Evolutionary conservation across 2,888 invertebrate species (phyloP).

Genomic region (Andricus quercusramuli): DNA sequence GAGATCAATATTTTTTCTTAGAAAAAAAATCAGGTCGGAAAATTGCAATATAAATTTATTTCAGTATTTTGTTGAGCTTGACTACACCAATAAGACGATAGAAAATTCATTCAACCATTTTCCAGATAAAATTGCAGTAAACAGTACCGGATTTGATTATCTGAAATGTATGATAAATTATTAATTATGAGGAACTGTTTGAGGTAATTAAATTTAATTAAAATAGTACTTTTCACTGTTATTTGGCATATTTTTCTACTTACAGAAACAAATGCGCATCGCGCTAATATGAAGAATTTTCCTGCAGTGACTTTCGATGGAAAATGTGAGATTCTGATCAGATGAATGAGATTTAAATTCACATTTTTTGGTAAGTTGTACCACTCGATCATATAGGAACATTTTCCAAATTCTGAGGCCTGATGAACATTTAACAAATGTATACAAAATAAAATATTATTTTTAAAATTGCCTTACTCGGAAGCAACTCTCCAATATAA

Average conservation of each 20-base stretch:
- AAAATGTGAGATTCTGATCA: conserved; percentile 19
- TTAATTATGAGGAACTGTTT: background rate
- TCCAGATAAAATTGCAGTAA: conserved; percentile 6
- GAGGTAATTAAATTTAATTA: background rate
- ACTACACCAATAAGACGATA: background rate
- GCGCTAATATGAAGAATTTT: background rate
- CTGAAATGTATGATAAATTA: conserved; percentile 12
- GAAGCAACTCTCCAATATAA: conserved; percentile 45
- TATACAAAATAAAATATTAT: background rate
- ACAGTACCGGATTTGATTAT: background rate
- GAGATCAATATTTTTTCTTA: no score
- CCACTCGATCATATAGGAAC: conserved; percentile 64
- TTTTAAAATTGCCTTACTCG: conserved; percentile 36
- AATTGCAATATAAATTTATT: no score
- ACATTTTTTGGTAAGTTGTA: conserved; percentile 61
- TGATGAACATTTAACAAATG: conserved; percentile 19
- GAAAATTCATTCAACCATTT: background rate
- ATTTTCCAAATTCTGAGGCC: conserved; percentile 62
- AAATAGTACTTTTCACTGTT: background rate
- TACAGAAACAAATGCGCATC: background rate
- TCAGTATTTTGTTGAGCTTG: no score
- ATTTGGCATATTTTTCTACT: background rate
- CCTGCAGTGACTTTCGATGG: background rate
- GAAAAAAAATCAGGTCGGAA: no score
- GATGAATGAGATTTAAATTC: conserved; percentile 56